A percentile compares a stretch with the other conserved stretches of the same genome.
Conservation (phyloP, 2,113 vertebrate species). For the Aramus guarauna region DNA sequence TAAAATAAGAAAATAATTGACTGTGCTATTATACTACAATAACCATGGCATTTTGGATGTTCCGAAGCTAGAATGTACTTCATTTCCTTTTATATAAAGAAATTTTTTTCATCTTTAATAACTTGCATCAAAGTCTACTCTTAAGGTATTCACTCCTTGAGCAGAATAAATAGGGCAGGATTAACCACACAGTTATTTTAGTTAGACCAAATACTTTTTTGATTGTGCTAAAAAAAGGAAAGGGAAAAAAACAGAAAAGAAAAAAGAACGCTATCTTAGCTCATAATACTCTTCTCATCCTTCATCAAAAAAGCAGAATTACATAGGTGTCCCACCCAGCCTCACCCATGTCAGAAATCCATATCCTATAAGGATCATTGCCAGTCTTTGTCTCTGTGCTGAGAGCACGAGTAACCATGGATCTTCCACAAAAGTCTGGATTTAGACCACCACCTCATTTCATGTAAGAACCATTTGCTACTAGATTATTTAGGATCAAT, state of each 20-base stretch:
- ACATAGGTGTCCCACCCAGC: background rate
- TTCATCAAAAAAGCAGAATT: slow-evolving; percentile 3
- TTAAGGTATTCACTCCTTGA: background rate
- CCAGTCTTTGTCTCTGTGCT: background rate
- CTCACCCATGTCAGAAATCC: slow-evolving; percentile 5
- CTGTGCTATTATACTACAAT: background rate
- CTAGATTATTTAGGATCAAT: background rate
- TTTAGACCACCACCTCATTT: background rate
- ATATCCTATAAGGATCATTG: background rate
- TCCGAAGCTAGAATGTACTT: background rate
- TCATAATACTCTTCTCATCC: background rate
- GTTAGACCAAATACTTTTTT: background rate
- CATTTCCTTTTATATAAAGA: background rate
- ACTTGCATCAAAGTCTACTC: background rate
- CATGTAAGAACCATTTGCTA: background rate
- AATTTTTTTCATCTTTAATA: background rate
- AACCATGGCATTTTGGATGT: background rate
- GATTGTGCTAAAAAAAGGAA: background rate
- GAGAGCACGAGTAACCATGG: background rate
- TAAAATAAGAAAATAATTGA: background rate
- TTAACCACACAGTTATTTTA: background rate
- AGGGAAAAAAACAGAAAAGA: too few relatives aligned
- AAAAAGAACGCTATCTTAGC: background rate
- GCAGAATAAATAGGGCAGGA: background rate
- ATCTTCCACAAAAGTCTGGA: background rate